These are phyloP conservation scores for Actinia equina DNA, from an alignment of 64 coral and sea anemone genomes.

Conservation along the genomic window DNA sequence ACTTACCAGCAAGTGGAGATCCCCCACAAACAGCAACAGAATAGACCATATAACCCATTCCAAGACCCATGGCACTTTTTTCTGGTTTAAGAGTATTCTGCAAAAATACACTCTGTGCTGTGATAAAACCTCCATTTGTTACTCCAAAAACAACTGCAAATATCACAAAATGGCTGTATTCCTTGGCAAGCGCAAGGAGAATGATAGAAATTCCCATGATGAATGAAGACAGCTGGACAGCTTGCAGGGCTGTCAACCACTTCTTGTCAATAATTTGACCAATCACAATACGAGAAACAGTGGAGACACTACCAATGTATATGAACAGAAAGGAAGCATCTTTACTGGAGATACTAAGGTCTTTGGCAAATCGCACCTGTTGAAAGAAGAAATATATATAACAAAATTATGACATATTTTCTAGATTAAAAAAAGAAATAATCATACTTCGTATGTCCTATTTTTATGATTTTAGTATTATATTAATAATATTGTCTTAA, in stretches of 20 bases:
- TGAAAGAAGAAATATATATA: neutral
- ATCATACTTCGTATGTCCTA: too few species aligned
- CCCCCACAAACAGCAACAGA: slow-evolving; percentile 11
- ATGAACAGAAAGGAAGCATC: slow-evolving; percentile 37
- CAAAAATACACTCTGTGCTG: neutral
- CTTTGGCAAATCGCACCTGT: slow-evolving; percentile 38
- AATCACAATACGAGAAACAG: slow-evolving; percentile 30
- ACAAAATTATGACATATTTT: neutral
- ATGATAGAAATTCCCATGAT: slow-evolving; percentile 28
- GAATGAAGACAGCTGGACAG: slow-evolving; percentile 23
- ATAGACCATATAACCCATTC: slow-evolving; percentile 29
- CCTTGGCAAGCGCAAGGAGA: slow-evolving; percentile 1
- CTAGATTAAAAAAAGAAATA: too few species aligned
- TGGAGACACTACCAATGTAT: slow-evolving; percentile 30
- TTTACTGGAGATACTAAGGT: slow-evolving; percentile 27
- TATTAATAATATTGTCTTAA: too few species aligned
- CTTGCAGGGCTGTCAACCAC: slow-evolving; percentile 22
- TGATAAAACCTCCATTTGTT: slow-evolving; percentile 30
- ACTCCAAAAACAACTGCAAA: slow-evolving; percentile 35
- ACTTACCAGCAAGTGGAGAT: slow-evolving; percentile 54
- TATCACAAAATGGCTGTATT: slow-evolving; percentile 33
- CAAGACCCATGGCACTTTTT: slow-evolving; percentile 49
- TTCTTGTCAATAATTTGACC: slow-evolving; percentile 25
- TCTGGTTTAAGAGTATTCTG: slow-evolving; percentile 13
- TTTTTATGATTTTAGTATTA: too few species aligned